A percentile compares a stretch with the other conserved stretches of the same genome.
Evolutionary conservation across 2,797 vertebrate genomes (phyloP).

Genomic region (Pangasius djambal): DNA sequence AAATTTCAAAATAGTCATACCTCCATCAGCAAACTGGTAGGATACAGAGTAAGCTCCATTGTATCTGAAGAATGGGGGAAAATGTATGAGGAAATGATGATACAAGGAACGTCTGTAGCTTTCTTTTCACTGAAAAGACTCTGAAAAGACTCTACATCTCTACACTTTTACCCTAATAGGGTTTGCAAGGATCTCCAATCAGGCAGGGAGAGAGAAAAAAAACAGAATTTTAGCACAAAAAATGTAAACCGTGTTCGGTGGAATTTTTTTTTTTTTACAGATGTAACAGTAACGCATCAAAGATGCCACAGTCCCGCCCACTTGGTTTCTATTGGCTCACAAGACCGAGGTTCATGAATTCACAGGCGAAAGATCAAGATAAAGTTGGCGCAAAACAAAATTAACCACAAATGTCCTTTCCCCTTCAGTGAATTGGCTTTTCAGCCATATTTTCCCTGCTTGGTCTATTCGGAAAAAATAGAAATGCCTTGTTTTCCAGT

Average conservation of each 20-base stretch:
- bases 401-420: background rate
- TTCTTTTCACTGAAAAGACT: background rate
- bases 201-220: background rate
- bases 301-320: background rate
- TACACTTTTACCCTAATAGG: background rate
- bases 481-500: background rate
- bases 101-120: background rate
- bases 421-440: background rate
- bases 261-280: background rate
- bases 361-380: background rate
- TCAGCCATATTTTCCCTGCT: background rate
- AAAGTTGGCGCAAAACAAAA: background rate
- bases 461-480: background rate
- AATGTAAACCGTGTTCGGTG: background rate
- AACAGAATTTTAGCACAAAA: background rate
- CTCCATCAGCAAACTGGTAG: conserved; percentile 76
- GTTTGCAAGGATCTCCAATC: background rate
- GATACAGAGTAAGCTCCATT: conserved; percentile 67
- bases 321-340: background rate
- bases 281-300: background rate
- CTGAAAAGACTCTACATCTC: background rate
- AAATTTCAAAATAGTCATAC: conserved; percentile 59
- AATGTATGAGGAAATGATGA: background rate
- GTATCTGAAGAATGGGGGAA: conserved; percentile 62
- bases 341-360: background rate